Evolutionary conservation across 2,797 vertebrate species (phyloP), one percentile per base, ranked within the genome.

Genomic region (Tinamus major): DNA sequence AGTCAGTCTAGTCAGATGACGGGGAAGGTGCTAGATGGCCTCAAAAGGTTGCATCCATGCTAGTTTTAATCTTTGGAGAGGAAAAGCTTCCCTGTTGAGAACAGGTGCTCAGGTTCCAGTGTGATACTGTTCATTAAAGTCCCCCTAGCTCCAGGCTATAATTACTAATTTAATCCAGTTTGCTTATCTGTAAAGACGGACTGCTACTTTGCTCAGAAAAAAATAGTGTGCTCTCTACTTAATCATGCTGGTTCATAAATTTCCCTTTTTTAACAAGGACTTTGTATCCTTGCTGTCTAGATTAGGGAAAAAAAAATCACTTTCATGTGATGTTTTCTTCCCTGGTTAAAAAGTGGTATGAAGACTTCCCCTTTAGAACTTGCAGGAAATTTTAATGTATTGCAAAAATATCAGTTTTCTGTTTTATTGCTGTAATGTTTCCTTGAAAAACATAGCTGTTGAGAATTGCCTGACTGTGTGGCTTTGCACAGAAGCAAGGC

Each of bases 91-190:
- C 41, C 77, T 48, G 64, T 79, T 69, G 83, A 86, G 92, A 91
- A 19, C 94, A 94, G 87, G 79, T 91, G 87, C 62, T 89, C 78
- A n/a, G 87, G 13, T 55, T 92, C 24, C 83, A 85, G 90, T 58
- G 7, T 61, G 92, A 53, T 35, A 0, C 29, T 84, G 13, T 64
- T 93, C 3, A 29, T 29, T 13, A 31, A 82, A 61, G 39, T 56
- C 53, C 18, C 91, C 17, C 58, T 94, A 24, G 78, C 94, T 87
- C 64, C 58, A 33, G 92, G 89, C 92, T 89, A 79, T 85, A 94
- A 93, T 96, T 85, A 93, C 80, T 62, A 64, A 33, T 79, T 93
- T 79, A 37, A 58, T 89, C 68, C 76, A 0, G 1, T 61, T 41
- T 68, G 67, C 79, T 76, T 70, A 75, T 44, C 63, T 42, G 56